phyloP scores from a whole-genome alignment of 2,113 vertebrate genomes.

The Cygnus atratus region DNA sequence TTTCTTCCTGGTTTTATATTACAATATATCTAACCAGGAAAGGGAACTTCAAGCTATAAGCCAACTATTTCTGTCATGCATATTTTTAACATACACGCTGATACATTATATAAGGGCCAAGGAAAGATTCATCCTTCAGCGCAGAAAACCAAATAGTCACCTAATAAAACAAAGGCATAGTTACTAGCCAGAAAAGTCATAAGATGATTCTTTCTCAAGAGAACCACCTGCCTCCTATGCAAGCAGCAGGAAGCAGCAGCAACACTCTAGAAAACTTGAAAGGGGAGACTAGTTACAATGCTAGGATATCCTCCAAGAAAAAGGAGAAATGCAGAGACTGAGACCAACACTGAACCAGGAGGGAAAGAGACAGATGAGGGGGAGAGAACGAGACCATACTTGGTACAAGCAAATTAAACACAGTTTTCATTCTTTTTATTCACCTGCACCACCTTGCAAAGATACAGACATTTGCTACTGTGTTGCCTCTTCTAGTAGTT shows the following conservation, averaged over 20 bases:
- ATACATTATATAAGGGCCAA: neutral
- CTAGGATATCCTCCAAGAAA: neutral
- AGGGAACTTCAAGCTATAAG: neutral
- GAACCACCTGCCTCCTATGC: neutral
- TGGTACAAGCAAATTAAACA: neutral
- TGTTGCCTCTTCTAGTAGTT: neutral
- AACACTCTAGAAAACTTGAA: neutral
- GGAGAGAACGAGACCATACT: rapidly evolving
- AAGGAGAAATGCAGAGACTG: neutral
- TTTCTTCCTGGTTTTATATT: neutral
- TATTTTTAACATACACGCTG: neutral
- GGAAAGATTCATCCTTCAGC: neutral
- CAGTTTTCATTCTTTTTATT: neutral
- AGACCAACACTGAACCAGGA: neutral
- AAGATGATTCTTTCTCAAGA: neutral
- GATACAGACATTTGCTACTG: neutral
- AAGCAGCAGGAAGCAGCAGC: neutral
- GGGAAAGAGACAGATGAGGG: neutral
- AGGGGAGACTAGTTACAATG: neutral
- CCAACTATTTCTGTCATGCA: neutral
- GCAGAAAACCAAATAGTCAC: neutral
- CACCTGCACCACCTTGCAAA: neutral
- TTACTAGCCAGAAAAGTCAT: neutral
- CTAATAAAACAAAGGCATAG: neutral
- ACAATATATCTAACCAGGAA: neutral